Conservation (phyloP, 2,888 invertebrate genomes). For the Drosophila flavopinicola region DNA sequence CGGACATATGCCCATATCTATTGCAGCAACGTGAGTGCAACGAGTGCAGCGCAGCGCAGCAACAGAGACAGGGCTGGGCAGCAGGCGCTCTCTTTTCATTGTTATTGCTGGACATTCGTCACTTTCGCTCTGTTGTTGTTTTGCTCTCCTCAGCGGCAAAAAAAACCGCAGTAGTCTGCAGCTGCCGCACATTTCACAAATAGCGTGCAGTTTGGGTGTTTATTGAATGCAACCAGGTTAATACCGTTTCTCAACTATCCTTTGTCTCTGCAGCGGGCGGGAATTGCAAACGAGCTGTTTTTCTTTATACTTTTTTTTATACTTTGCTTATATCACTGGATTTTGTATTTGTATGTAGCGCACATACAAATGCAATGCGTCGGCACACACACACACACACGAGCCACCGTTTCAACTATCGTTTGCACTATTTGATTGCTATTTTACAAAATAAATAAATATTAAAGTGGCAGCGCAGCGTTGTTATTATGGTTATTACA, state of each 20-base stretch:
- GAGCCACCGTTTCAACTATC: constrained; percentile 24
- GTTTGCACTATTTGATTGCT: constrained; percentile 41
- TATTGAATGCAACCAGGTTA: constrained; percentile 19
- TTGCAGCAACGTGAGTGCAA: constrained; percentile 43
- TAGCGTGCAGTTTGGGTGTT: constrained; percentile 15
- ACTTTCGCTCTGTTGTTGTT: constrained; percentile 51
- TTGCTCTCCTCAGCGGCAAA: constrained; percentile 29
- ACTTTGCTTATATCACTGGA: constrained; percentile 67
- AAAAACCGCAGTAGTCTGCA: constrained; percentile 18
- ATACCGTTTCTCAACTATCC: constrained; percentile 71
- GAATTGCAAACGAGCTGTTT: constrained; percentile 28
- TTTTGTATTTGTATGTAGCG: constrained; percentile 33
- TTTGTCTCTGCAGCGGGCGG: constrained; percentile 60
- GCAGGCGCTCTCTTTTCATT: constrained; percentile 41
- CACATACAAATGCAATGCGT: constrained; percentile 34
- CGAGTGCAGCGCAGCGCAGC: constrained; percentile 1
- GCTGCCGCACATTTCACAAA: constrained; percentile 29
- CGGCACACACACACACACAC: constrained; percentile 39
- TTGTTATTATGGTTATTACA: too few species aligned
- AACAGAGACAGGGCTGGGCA: constrained; percentile 13
- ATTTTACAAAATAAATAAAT: constrained; percentile 46
- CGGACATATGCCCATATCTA: constrained; percentile 28
- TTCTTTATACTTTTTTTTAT: constrained; percentile 54
- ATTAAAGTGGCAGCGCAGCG: constrained; percentile 54
- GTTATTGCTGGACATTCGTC: constrained; percentile 50